Percentiles rank a stretch among this genome's conserved stretches.
These are phyloP conservation scores for Drosophila yooni DNA, from an alignment of 2,888 invertebrate species.

Conservation along the genomic window DNA sequence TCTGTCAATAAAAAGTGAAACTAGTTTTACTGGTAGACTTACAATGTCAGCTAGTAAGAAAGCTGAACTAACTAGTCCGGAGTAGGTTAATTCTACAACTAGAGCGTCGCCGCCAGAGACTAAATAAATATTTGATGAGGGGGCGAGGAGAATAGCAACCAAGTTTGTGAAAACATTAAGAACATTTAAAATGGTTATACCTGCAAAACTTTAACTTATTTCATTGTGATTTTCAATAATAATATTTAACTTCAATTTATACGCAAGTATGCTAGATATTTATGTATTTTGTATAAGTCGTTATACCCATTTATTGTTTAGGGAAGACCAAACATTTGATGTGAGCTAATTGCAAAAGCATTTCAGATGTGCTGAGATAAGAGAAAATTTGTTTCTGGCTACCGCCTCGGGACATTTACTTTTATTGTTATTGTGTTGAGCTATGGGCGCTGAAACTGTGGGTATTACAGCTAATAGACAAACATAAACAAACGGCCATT, in stretches of 20 bases:
- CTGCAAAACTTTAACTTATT: neutral
- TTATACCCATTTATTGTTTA: conserved; percentile 6
- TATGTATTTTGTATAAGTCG: neutral
- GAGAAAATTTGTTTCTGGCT: conserved; percentile 56
- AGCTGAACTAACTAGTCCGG: neutral
- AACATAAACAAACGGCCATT: conserved; percentile 42
- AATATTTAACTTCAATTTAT: neutral
- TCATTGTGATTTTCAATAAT: neutral
- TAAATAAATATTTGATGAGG: neutral
- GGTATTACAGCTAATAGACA: conserved; percentile 34
- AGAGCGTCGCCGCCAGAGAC: neutral
- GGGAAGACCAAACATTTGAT: conserved; percentile 31
- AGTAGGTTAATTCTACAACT: conserved; percentile 1
- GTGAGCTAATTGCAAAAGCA: conserved; percentile 61
- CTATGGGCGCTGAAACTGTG: conserved; percentile 20
- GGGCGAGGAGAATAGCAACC: neutral
- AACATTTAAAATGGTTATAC: neutral
- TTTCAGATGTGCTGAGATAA: conserved; percentile 58
- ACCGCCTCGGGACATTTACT: conserved; percentile 33
- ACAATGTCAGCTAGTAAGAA: conserved; percentile 8
- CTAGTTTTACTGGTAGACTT: conserved; percentile 15
- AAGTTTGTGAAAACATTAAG: too few species aligned
- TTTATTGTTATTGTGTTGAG: conserved; percentile 25
- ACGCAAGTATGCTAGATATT: neutral
- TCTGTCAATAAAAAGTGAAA: conserved; percentile 14